Conservation (phyloP, 1,140 invertebrate genomes). For the Drosophila yakuba region DNA sequence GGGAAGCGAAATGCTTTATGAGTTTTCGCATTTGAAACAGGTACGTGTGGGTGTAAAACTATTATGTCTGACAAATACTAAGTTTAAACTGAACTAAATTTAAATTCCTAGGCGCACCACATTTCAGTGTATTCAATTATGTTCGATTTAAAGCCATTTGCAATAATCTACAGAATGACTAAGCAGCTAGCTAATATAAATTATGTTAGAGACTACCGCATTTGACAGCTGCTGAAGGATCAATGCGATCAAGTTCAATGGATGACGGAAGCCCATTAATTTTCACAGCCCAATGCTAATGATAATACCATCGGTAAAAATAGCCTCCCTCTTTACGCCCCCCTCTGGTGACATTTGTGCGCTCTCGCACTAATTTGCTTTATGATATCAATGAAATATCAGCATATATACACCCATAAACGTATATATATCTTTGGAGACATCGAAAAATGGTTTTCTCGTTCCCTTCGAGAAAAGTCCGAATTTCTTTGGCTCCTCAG, state of each 20-base stretch:
- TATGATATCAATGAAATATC: constrained; percentile 78
- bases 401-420: constrained; percentile 35
- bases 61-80: background rate
- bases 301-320: constrained; percentile 43
- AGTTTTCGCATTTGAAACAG: no score
- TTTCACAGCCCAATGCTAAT: constrained; percentile 32
- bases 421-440: constrained; percentile 56
- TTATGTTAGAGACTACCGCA: constrained; percentile 10
- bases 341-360: constrained; percentile 50
- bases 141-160: background rate
- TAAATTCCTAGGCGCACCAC: no score
- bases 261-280: constrained; percentile 32
- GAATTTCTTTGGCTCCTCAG: constrained; percentile 50
- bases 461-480: constrained; percentile 56
- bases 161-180: background rate
- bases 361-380: constrained; percentile 75
- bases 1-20: background rate
- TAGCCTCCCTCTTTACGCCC: constrained; percentile 16
- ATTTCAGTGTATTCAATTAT: background rate
- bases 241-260: constrained; percentile 68
- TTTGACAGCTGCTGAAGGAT: constrained; percentile 54
- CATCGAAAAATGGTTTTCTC: constrained; percentile 37
- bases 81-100: background rate
- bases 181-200: background rate
- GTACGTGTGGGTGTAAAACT: background rate